These are phyloP conservation scores for Trachurus trachurus DNA, from an alignment of 2,797 vertebrate species.

Conservation along the genomic window DNA sequence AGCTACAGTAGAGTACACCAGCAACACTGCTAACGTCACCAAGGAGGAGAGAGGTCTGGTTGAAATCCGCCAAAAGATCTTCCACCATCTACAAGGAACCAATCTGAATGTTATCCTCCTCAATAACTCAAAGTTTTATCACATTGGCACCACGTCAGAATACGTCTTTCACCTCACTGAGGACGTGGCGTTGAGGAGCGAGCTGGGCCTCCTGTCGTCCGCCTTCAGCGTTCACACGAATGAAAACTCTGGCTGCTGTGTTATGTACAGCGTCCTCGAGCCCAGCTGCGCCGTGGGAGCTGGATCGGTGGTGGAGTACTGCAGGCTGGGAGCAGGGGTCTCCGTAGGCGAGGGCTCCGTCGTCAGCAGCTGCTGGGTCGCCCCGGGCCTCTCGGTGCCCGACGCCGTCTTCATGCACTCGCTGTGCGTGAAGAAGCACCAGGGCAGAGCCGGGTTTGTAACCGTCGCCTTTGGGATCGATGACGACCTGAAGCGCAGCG, in stretches of 20 bases:
- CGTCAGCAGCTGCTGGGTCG: constrained; percentile 88
- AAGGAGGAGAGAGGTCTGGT: constrained; percentile 82
- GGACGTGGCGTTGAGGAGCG: constrained; percentile 83
- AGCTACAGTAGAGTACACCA: constrained; percentile 88
- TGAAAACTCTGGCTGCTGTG: constrained; percentile 66
- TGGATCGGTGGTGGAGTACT: constrained; percentile 91
- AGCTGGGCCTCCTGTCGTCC: constrained; percentile 87
- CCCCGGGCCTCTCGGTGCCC: constrained; percentile 80
- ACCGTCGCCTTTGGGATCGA: constrained; percentile 87
- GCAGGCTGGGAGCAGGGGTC: constrained; percentile 85
- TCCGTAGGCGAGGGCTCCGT: constrained; percentile 86
- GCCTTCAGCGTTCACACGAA: constrained; percentile 84
- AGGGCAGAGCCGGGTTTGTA: constrained; percentile 76
- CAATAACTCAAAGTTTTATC: constrained; percentile 95
- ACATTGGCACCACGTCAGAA: constrained; percentile 92
- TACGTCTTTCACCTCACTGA: constrained; percentile 91
- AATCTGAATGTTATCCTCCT: constrained; percentile 90
- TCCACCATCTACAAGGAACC: constrained; percentile 87
- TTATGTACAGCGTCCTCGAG: constrained; percentile 90
- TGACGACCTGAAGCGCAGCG: constrained; percentile 89
- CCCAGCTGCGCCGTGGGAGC: constrained; percentile 80
- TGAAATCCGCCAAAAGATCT: constrained; percentile 88
- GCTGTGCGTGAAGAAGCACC: constrained; percentile 83
- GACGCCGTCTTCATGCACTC: constrained; percentile 89
- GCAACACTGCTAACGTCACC: constrained; percentile 80